Base-by-base conservation (phyloP, 1,140 invertebrate genomes). In the Sitophilus oryzae region DNA sequence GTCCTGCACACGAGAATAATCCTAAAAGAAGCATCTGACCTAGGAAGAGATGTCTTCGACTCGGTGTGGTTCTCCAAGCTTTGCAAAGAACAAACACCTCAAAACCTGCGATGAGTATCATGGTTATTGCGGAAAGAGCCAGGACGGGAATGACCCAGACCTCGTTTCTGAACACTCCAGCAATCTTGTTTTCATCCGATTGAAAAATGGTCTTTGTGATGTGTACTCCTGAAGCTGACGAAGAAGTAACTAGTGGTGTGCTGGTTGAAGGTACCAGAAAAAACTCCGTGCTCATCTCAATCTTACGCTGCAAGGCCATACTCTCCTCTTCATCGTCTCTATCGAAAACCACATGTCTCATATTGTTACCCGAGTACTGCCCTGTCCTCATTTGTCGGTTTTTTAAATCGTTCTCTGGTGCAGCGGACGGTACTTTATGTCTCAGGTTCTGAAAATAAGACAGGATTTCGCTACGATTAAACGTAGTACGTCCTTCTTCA, bases 81-180 rank as follows among this genome's bases (percentile, higher is more conserved):
- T 91, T 91, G 71, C 89, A 89, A 50, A 95, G 74, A n/a, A 94
- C 87, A 66, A 91, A 93, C 49, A 88, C 82, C 73, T 94, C 91
- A 66, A 94, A 93, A 15, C 83, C 80, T 11, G 83, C 77, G 70
- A 94, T 90, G 57, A 87, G 78, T 0, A 89, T 69, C 79, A 93
- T 87, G 41, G 86, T 85, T 16, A 88, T 76, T 9, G 84, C 83
- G 38, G 89, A 83, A 34, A 91, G 75, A 2, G 86, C 83, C 11
- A 93, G 76, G 15, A 94, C 78, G 0, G 91, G 90, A 57, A 93
- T 80, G 3, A 91, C 89, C 92, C 92, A 94, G 1, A 84, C 79
- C 66, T 91, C 86, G 56, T 81, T 76, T 48, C 86, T 73, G 25
- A 89, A 77, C 10, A 80, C 68, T 9, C 71, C 68, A 53, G 69